Evolutionary conservation across 2,888 invertebrate species (phyloP).

Genomic region (Epistrophe grossulariae): DNA sequence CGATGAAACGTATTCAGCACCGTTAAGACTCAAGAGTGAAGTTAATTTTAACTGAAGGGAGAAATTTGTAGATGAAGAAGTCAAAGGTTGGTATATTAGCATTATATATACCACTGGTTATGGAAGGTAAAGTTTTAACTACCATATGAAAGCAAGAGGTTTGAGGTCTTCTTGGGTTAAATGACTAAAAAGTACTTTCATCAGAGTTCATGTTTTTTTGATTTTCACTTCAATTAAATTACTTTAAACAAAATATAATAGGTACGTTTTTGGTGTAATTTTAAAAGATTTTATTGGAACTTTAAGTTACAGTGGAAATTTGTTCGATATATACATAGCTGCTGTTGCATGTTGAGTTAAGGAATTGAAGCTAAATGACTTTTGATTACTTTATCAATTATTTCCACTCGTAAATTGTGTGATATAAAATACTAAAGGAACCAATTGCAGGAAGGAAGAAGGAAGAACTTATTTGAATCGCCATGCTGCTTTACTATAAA

Average conservation of each 20-base stretch:
- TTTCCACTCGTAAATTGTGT: too few species aligned
- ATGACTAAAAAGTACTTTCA: background rate
- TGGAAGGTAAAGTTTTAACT: background rate
- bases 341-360: too few species aligned
- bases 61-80: background rate
- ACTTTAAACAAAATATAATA: background rate
- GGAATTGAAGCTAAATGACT: too few species aligned
- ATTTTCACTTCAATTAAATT: background rate
- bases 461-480: too few species aligned
- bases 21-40: background rate
- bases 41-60: constrained; percentile 1
- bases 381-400: too few species aligned
- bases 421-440: too few species aligned
- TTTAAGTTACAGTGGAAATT: background rate
- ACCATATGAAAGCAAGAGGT: background rate
- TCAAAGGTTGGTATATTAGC: background rate
- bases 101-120: background rate
- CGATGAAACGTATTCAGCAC: constrained; percentile 16
- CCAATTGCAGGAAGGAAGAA: too few species aligned
- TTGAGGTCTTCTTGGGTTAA: background rate
- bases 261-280: background rate
- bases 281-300: background rate
- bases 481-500: too few species aligned
- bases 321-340: background rate
- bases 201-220: background rate